Evolutionary conservation across 2,888 invertebrate species (phyloP), one percentile per base, ranked within the genome.

Genomic region (Odontocolon sp.): DNA sequence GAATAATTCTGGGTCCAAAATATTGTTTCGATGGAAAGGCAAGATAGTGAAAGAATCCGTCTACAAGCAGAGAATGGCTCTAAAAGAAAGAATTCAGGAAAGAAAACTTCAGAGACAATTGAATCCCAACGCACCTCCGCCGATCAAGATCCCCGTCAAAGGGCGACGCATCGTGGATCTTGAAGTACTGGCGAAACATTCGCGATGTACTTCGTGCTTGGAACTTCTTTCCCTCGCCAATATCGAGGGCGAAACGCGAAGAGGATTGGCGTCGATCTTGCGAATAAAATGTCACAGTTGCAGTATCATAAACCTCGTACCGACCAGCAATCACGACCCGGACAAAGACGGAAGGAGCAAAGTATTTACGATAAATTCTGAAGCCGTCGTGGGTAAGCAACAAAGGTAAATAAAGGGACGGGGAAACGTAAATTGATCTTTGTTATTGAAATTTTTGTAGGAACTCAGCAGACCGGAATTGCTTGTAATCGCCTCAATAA

Each of bases 21-120:
- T 57, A 57, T 28, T 4, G 8, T 74, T 68, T 28, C 61, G 69
- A 11, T 75, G 70, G 59, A 64, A 64, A 45, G 75, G 69, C 14
- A 75, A 52, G 66, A 70, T 70, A 23, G 52, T 71, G 2, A 64
- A 16, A 3, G 47, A 64, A 64, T 64, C 63, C 36, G 11, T 26
- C 1, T 64, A 64, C 64, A 38, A 54, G 33, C 38, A 52, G 9
- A 33, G 31, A 8, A 6, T 57, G 16, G 28, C 45, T 36, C 5
- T 40, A 2, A 23, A 18, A 9, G 54, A 59, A n/a, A 8, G 23
- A 8, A 21, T 6, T 1, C 14, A 18, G 5, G 36, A 69, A 28
- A 31, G 56, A 59, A 69, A 52, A 11, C 45, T 26, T 14, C 42
- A n/a, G 11, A 31, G 31, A 18, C 28, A 18, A 3, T 3, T 14